Percentiles rank a stretch among this genome's conserved stretches.
Evolutionary conservation across 2,797 vertebrate species (phyloP).

Genomic region (Onychomys arenicola): DNA sequence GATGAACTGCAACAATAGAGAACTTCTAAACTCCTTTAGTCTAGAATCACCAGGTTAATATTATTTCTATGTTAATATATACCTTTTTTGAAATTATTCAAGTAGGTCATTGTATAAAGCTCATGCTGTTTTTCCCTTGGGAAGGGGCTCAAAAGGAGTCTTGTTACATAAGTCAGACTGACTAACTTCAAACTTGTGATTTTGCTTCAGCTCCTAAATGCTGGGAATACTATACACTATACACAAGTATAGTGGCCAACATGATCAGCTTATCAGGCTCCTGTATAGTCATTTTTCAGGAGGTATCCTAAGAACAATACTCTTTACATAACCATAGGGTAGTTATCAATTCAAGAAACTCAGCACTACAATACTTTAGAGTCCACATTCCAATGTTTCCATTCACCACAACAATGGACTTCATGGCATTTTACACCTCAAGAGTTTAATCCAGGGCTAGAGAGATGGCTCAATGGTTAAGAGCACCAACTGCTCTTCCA

Average conservation of each 20-base stretch:
- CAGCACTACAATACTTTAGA: not conserved
- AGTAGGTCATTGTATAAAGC: not conserved
- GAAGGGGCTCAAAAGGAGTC: not conserved
- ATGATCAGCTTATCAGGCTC: not conserved
- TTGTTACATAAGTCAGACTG: not conserved
- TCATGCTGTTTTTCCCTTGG: not conserved
- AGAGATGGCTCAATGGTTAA: no score
- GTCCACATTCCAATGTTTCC: not conserved
- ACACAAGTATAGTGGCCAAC: not conserved
- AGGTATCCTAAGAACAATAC: not conserved
- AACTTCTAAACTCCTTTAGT: conserved; percentile 30
- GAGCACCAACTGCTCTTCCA: no score
- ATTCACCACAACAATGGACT: not conserved
- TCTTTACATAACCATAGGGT: not conserved
- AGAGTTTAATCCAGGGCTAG: no score
- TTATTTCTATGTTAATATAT: not conserved
- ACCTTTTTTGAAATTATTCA: not conserved
- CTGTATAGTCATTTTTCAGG: conserved; percentile 11
- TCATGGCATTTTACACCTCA: not conserved
- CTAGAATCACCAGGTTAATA: not conserved
- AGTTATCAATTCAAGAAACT: conserved; percentile 4
- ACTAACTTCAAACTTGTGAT: not conserved
- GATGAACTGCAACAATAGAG: not conserved
- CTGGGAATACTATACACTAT: no score
- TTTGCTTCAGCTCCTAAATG: not conserved